Evolutionary conservation across 2,888 invertebrate species (phyloP).

Genomic region (Myathropa florea): DNA sequence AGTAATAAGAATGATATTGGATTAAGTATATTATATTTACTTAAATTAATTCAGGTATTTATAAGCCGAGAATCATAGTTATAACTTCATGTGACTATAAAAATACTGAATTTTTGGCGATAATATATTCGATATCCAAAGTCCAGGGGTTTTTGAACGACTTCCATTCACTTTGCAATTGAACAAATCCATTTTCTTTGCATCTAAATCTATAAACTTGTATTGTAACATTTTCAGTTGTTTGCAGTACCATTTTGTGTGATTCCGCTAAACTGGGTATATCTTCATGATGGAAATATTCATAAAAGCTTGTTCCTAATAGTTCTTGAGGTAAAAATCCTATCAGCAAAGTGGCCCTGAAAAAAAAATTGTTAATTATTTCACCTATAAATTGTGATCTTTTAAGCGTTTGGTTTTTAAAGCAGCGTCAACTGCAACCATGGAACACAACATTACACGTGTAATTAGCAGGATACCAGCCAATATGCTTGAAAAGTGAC

Average conservation of each 20-base stretch:
- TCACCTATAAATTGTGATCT: no score
- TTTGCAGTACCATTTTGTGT: conserved; percentile 89
- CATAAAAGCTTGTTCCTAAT: conserved; percentile 95
- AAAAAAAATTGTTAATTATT: conserved; percentile 68
- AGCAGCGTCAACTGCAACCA: no score
- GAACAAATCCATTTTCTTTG: conserved; percentile 87
- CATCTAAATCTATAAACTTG: conserved; percentile 89
- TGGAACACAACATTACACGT: no score
- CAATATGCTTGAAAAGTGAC: no score
- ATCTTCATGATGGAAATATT: conserved; percentile 93
- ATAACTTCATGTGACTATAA: no score
- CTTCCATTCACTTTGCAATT: conserved; percentile 92
- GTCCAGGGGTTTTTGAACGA: conserved; percentile 97
- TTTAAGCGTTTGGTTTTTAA: neutral
- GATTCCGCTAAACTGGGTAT: conserved; percentile 89
- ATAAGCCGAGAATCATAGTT: no score
- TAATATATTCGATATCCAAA: conserved; percentile 94
- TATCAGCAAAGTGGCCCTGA: conserved; percentile 91
- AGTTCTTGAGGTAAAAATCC: conserved; percentile 97
- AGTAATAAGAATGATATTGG: no score
- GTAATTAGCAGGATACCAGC: no score
- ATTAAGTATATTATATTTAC: no score
- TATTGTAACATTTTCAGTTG: conserved; percentile 84
- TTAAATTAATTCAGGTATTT: no score
- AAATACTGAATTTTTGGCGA: conserved; percentile 91